A percentile compares a stretch with the other conserved stretches of the same genome.
These are phyloP conservation scores for Thaumetopoea pityocampa DNA, from an alignment of 1,140 invertebrate genomes.

Conservation along the genomic window DNA sequence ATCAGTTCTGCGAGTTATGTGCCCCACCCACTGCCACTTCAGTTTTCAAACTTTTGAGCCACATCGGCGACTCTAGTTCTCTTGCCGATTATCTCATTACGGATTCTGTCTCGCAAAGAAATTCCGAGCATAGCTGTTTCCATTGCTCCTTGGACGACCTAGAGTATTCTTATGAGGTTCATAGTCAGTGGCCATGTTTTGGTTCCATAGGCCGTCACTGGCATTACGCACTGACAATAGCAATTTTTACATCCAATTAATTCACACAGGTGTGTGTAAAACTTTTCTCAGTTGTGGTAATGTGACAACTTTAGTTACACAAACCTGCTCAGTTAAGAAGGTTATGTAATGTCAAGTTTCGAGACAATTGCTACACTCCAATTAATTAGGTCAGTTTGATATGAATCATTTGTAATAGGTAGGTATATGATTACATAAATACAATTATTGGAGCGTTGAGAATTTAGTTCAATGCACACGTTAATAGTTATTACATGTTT, in stretches of 20 bases:
- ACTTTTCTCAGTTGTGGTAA: constrained; percentile 8
- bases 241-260: background rate
- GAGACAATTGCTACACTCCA: constrained; percentile 33
- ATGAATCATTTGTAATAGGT: constrained; percentile 30
- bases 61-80: too few relatives aligned
- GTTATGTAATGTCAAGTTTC: constrained; percentile 30
- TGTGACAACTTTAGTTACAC: constrained; percentile 2
- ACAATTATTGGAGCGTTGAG: constrained; percentile 38
- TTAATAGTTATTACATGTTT: background rate
- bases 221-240: too few relatives aligned
- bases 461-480: constrained; percentile 19
- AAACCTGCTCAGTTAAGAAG: constrained; percentile 12
- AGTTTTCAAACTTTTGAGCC: too few relatives aligned
- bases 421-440: constrained; percentile 35
- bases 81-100: too few relatives aligned
- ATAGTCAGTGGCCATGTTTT: too few relatives aligned
- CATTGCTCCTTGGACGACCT: too few relatives aligned
- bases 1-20: too few relatives aligned
- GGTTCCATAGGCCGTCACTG: too few relatives aligned
- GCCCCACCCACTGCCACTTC: too few relatives aligned
- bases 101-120: too few relatives aligned
- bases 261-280: constrained; percentile 1
- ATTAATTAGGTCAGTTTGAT: constrained; percentile 33
- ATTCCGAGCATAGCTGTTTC: too few relatives aligned
- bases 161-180: too few relatives aligned